These are phyloP conservation scores for Tachuris rubrigastra DNA, from an alignment of 2,113 vertebrate species.

Conservation along the genomic window DNA sequence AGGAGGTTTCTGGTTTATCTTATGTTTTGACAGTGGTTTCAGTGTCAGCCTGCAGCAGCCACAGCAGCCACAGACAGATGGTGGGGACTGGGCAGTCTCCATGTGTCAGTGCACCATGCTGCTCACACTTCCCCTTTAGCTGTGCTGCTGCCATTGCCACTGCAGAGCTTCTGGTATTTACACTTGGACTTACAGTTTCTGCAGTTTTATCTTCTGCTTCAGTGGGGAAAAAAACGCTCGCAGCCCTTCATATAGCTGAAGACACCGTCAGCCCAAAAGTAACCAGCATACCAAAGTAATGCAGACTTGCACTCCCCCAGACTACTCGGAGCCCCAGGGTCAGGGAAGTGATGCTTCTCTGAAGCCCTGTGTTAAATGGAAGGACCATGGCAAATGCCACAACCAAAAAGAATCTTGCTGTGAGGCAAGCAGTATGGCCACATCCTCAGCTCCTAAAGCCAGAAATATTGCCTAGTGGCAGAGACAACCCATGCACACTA, in stretches of 20 bases:
- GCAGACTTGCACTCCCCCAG: background rate
- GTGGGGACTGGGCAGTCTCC: background rate
- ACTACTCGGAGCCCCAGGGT: accelerated
- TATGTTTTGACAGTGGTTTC: background rate
- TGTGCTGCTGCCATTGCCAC: background rate
- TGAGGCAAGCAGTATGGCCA: background rate
- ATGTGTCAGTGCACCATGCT: accelerated
- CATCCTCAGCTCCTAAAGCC: background rate
- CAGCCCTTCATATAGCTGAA: background rate
- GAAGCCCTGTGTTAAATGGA: background rate
- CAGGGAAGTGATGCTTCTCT: background rate
- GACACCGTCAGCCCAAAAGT: background rate
- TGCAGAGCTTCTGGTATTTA: background rate
- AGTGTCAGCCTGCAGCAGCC: background rate
- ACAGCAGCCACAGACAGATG: accelerated
- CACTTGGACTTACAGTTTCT: background rate
- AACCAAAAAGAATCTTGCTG: background rate
- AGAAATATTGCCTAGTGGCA: background rate
- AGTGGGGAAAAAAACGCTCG: background rate
- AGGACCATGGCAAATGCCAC: background rate
- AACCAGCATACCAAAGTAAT: background rate
- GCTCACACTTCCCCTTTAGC: background rate
- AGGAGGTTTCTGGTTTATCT: background rate
- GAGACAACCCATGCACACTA: accelerated
- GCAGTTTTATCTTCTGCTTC: background rate